Percentiles rank a stretch among this genome's conserved stretches.
Evolutionary conservation across 2,888 invertebrate genomes (phyloP).

Genomic region (Caenorhabditis sinica): DNA sequence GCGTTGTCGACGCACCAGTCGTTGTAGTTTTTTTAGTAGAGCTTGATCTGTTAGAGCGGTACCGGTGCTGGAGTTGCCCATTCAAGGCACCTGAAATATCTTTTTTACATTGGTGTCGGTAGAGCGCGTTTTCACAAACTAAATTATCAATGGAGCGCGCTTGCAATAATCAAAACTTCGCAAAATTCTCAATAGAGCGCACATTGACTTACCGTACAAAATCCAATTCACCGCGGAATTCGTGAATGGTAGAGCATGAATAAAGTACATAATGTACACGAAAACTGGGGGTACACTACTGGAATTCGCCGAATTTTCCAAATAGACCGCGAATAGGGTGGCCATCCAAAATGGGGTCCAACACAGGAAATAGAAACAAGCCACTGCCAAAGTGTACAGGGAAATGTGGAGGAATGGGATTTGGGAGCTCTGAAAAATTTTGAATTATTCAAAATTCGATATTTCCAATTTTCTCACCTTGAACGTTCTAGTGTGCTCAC

Average conservation of each 20-base stretch:
- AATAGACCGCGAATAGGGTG: conserved; percentile 82
- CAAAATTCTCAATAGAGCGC: not conserved
- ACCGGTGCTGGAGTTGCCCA: conserved; percentile 80
- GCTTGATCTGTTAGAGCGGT: conserved; percentile 68
- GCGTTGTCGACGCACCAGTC: conserved; percentile 34
- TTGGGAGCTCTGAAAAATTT: conserved; percentile 75
- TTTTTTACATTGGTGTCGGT: no score
- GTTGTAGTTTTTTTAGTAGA: conserved; percentile 57
- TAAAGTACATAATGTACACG: conserved; percentile 83
- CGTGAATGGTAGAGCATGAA: conserved; percentile 82
- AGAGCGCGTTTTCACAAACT: no score
- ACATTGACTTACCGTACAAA: conserved; percentile 75
- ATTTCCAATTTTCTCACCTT: conserved; percentile 67
- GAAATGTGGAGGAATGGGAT: conserved; percentile 82
- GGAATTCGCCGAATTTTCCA: conserved; percentile 76
- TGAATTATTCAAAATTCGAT: not conserved
- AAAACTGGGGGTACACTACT: conserved; percentile 78
- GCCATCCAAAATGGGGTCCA: conserved; percentile 83
- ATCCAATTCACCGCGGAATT: conserved; percentile 83
- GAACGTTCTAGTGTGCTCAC: conserved; percentile 81
- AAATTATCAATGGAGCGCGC: not conserved
- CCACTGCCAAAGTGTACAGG: conserved; percentile 82
- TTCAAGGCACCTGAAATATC: conserved; percentile 78
- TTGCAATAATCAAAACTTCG: not conserved
- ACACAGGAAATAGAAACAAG: conserved; percentile 82